Percentiles rank a stretch among this genome's conserved stretches.
Evolutionary conservation across 2,888 invertebrate genomes (phyloP).

Genomic region (Hemaris fuciformis): DNA sequence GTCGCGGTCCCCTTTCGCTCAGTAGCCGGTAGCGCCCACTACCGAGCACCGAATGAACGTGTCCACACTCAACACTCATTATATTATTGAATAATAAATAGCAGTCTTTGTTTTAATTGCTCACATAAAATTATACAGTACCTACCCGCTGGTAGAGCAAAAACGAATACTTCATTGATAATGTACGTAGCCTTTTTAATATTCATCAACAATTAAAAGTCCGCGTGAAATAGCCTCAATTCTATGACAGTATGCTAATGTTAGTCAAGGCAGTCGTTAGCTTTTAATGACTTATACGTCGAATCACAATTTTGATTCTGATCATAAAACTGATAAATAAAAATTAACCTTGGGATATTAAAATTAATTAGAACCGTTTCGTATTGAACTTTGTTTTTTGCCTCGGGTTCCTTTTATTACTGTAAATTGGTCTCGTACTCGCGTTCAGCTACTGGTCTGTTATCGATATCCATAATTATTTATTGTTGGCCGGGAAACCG

Average conservation of each 20-base stretch:
- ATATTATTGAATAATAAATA: slow-evolving; percentile 54
- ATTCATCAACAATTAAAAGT: slow-evolving; percentile 63
- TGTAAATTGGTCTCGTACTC: slow-evolving; percentile 38
- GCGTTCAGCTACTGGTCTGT: slow-evolving; percentile 48
- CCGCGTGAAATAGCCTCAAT: slow-evolving; percentile 52
- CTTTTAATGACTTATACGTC: slow-evolving; percentile 51
- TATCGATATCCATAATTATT: slow-evolving; percentile 76
- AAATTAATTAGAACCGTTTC: slow-evolving; percentile 30
- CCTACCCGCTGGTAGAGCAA: slow-evolving; percentile 36
- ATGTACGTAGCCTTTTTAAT: slow-evolving; percentile 56
- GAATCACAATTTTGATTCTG: slow-evolving; percentile 44
- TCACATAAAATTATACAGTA: slow-evolving; percentile 49
- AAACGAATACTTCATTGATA: slow-evolving; percentile 52
- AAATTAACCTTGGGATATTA: slow-evolving; percentile 35
- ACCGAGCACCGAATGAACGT: slow-evolving; percentile 22
- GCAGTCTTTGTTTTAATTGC: slow-evolving; percentile 53
- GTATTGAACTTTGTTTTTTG: slow-evolving; percentile 39
- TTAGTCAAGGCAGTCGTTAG: slow-evolving; percentile 47
- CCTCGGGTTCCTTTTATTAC: slow-evolving; percentile 49
- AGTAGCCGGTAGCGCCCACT: not conserved
- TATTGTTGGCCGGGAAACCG: slow-evolving; percentile 67
- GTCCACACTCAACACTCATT: slow-evolving; percentile 41
- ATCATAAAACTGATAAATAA: slow-evolving; percentile 41
- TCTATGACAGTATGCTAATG: slow-evolving; percentile 54
- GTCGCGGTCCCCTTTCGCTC: slow-evolving; percentile 10